phyloP scores from a whole-genome alignment of 2,888 invertebrate genomes.

The Drosophila histrio region DNA sequence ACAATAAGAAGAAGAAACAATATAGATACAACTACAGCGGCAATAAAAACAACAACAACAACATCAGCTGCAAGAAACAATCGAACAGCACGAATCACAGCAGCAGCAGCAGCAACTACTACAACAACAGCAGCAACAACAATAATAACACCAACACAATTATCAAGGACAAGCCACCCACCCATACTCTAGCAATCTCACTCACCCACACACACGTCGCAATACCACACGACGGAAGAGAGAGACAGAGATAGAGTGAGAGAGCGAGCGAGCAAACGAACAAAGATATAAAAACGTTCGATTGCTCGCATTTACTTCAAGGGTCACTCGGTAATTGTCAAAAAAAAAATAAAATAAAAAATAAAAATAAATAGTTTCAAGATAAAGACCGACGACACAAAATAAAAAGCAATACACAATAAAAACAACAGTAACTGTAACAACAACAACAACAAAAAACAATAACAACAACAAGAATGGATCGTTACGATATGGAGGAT shows the following conservation, averaged over 20 bases:
- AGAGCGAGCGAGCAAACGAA: conserved; percentile 8
- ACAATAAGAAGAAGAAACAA: conserved; percentile 1
- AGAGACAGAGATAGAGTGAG: conserved; percentile 3
- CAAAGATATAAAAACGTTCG: conserved; percentile 5
- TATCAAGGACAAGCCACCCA: conserved; percentile 45
- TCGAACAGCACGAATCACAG: background rate
- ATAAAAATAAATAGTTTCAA: background rate
- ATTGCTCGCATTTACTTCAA: conserved; percentile 7
- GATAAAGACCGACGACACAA: background rate
- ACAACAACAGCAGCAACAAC: background rate
- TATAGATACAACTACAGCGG: background rate
- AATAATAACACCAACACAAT: conserved; percentile 10
- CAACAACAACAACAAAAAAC: conserved; percentile 4
- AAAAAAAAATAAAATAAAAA: background rate
- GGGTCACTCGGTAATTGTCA: conserved; percentile 12
- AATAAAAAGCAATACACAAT: background rate
- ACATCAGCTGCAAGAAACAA: conserved; percentile 5
- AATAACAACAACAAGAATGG: conserved; percentile 56
- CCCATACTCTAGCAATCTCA: conserved; percentile 8
- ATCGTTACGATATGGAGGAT: conserved; percentile 81
- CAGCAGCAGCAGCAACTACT: conserved; percentile 4
- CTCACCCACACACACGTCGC: conserved; percentile 2
- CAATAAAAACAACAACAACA: conserved; percentile 2
- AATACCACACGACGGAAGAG: background rate
- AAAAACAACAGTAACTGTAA: conserved; percentile 3